Evolutionary conservation across 2,888 invertebrate species (phyloP).

Genomic region (Microplitis manilae): DNA sequence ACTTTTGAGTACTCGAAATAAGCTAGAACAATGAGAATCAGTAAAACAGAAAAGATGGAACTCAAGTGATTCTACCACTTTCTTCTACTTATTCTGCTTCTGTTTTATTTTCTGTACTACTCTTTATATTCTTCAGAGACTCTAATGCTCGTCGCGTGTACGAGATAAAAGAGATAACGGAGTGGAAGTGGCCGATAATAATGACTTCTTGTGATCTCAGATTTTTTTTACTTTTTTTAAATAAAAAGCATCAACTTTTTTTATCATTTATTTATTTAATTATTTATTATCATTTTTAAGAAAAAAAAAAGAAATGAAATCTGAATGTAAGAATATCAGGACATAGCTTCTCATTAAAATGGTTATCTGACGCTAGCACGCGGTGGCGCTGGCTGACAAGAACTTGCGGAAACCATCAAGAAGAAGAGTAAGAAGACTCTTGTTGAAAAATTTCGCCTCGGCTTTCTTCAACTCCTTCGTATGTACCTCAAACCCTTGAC

Average conservation of each 20-base stretch:
- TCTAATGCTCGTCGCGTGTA: slow-evolving; percentile 21
- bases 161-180: slow-evolving; percentile 19
- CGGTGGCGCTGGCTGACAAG: slow-evolving; percentile 53
- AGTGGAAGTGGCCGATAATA: slow-evolving; percentile 12
- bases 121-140: not conserved
- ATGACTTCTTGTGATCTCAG: slow-evolving; percentile 20
- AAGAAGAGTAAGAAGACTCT: slow-evolving; percentile 21
- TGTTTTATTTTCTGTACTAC: not conserved
- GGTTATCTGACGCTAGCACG: slow-evolving; percentile 58
- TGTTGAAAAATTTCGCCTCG: slow-evolving; percentile 11
- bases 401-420: not conserved
- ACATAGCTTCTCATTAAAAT: slow-evolving; percentile 52
- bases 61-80: not conserved
- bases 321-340: slow-evolving; percentile 47
- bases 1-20: not conserved
- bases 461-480: slow-evolving; percentile 6
- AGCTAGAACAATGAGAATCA: slow-evolving; percentile 26
- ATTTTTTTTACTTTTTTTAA: slow-evolving; percentile 10
- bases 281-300: not conserved
- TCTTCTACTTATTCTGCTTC: not conserved
- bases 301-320: not conserved
- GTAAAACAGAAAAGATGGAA: slow-evolving; percentile 18
- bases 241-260: not conserved
- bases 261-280: not conserved
- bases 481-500: not conserved